phyloP scores from a whole-genome alignment of 2,888 invertebrate species.

The Thereva nobilitata region DNA sequence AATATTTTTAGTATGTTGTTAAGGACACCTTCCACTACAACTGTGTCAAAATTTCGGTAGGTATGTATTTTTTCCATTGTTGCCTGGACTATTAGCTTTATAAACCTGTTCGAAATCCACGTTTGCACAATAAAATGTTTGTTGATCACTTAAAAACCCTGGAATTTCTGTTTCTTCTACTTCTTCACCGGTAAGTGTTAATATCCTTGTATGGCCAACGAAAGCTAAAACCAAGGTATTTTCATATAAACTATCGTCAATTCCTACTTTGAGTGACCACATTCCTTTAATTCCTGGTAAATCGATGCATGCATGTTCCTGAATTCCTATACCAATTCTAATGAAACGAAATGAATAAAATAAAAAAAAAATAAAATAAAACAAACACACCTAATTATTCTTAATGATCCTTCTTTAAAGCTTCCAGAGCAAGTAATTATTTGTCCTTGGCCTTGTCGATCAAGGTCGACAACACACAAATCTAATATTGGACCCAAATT shows the following conservation, averaged over 20 bases:
- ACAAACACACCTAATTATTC: constrained; percentile 71
- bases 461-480: constrained; percentile 96
- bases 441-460: constrained; percentile 96
- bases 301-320: constrained; percentile 97
- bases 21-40: too few species aligned
- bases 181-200: constrained; percentile 91
- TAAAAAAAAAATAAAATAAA: not conserved
- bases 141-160: constrained; percentile 88
- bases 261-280: constrained; percentile 87
- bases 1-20: too few species aligned
- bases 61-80: too few species aligned
- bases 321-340: constrained; percentile 97
- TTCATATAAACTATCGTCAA: constrained; percentile 66
- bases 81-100: too few species aligned
- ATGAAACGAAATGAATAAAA: not conserved
- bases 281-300: constrained; percentile 96
- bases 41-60: too few species aligned
- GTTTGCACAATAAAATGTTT: constrained; percentile 94
- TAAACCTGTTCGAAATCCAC: constrained; percentile 79
- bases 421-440: constrained; percentile 97
- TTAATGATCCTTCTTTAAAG: constrained; percentile 94
- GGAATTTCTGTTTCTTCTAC: constrained; percentile 95
- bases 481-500: constrained; percentile 97
- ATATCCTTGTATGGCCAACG: constrained; percentile 93
- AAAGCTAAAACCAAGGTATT: constrained; percentile 93